Evolutionary conservation across 2,113 vertebrate genomes (phyloP).

Genomic region (Anoura caudifer): DNA sequence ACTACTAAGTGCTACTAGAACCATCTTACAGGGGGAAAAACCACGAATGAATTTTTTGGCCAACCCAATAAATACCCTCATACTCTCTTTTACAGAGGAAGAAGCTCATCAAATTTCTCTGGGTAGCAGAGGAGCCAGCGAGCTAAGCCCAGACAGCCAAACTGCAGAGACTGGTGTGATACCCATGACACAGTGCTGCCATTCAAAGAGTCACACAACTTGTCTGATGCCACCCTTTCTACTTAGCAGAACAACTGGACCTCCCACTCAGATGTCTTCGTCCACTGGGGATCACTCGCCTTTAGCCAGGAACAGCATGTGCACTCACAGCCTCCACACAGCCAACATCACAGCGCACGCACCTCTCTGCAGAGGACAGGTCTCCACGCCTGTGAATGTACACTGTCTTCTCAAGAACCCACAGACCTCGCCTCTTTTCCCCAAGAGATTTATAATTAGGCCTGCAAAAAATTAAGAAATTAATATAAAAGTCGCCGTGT

Average conservation of each 20-base stretch:
- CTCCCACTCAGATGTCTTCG: background rate
- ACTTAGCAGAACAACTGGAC: background rate
- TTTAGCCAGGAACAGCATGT: fast-evolving
- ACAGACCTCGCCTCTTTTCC: background rate
- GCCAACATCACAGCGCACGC: fast-evolving
- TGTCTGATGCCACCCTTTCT: too few relatives aligned
- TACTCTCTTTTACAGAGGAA: background rate
- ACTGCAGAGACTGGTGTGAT: fast-evolving
- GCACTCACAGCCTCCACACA: fast-evolving
- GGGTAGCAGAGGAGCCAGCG: background rate
- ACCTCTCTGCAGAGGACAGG: background rate
- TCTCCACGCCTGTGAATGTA: fast-evolving
- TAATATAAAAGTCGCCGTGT: slow-evolving; percentile 76
- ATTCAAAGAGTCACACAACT: background rate
- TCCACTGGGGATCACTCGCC: fast-evolving
- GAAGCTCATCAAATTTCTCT: background rate
- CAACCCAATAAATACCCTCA: background rate
- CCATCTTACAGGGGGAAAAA: too few relatives aligned
- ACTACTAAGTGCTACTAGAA: too few relatives aligned
- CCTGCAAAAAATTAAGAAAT: slow-evolving; percentile 79
- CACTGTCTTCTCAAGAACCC: background rate
- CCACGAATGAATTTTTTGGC: too few relatives aligned
- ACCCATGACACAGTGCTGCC: fast-evolving
- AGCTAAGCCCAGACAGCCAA: background rate
- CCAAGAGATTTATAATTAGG: slow-evolving; percentile 75